Conservation (phyloP, 2,797 vertebrate species). For the Channa striata region DNA sequence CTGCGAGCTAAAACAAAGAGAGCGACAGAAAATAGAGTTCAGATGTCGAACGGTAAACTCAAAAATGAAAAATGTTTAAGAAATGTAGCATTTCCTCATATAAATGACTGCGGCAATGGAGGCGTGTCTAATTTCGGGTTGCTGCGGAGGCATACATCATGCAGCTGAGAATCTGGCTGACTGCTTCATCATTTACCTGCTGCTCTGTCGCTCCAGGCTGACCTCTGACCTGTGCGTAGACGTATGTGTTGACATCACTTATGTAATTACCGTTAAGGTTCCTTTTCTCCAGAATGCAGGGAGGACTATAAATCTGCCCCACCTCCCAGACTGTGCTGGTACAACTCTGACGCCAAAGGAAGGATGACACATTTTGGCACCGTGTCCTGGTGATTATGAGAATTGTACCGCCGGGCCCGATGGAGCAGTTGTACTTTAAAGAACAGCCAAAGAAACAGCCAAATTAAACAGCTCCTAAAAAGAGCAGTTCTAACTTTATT, state of each 20-base stretch:
- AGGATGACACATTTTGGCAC: conserved; percentile 30
- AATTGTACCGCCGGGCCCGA: conserved; percentile 1
- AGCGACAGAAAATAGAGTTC: not conserved
- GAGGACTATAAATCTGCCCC: conserved; percentile 10
- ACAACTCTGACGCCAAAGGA: conserved; percentile 9
- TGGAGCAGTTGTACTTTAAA: conserved; percentile 11
- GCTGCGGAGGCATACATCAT: not conserved
- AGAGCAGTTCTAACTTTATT: too few species aligned
- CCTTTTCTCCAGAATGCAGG: not conserved
- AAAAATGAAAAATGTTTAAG: not conserved
- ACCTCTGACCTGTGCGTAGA: not conserved
- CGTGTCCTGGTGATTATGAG: conserved; percentile 11
- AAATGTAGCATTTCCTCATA: not conserved
- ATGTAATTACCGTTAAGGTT: not conserved
- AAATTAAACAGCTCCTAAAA: too few species aligned
- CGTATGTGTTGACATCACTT: not conserved
- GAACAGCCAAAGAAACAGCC: conserved; percentile 17
- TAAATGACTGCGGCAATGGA: not conserved
- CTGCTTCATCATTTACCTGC: not conserved
- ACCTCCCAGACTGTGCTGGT: not conserved
- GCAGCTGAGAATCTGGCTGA: not conserved
- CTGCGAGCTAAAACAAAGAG: not conserved
- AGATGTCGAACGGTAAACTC: not conserved
- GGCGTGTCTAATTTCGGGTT: not conserved
- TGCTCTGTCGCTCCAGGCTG: not conserved